Evolutionary conservation across 2,888 invertebrate genomes (phyloP).

Genomic region (Microctonus aethiopoides): DNA sequence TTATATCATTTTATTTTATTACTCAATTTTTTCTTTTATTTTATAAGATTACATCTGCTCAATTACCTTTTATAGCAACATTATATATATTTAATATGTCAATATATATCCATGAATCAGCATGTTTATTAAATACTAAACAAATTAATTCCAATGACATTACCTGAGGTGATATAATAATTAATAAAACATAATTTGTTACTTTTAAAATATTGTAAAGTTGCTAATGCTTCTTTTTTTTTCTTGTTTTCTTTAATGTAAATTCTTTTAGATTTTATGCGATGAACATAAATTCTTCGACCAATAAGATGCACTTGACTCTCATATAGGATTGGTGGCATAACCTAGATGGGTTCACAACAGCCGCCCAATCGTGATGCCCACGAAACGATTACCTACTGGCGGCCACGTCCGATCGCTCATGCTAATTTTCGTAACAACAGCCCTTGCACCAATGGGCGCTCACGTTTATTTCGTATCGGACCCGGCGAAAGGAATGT

Average conservation of each 20-base stretch:
- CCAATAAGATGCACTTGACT: slow-evolving; percentile 56
- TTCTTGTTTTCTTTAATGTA: not conserved
- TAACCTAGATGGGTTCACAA: slow-evolving; percentile 41
- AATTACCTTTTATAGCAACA: not conserved
- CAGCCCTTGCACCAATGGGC: slow-evolving; percentile 65
- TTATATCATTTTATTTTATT: not conserved
- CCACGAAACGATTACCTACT: slow-evolving; percentile 60
- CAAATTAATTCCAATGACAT: not conserved
- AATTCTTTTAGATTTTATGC: not conserved
- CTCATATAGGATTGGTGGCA: slow-evolving; percentile 54
- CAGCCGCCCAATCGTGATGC: slow-evolving; percentile 59
- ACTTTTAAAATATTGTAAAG: not conserved
- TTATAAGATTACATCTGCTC: not conserved
- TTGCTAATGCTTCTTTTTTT: not conserved
- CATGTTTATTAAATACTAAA: too few relatives aligned
- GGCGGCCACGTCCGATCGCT: slow-evolving; percentile 59
- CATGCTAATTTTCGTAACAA: slow-evolving; percentile 67
- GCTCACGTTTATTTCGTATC: slow-evolving; percentile 25
- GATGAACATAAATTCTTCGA: slow-evolving; percentile 46
- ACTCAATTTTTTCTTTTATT: not conserved
- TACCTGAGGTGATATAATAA: not conserved
- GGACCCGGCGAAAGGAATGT: not conserved
- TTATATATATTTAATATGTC: not conserved
- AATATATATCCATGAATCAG: not conserved
- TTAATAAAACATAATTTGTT: not conserved